These are phyloP conservation scores for Nomada hirtipes DNA, from an alignment of 2,888 invertebrate species.

Conservation along the genomic window DNA sequence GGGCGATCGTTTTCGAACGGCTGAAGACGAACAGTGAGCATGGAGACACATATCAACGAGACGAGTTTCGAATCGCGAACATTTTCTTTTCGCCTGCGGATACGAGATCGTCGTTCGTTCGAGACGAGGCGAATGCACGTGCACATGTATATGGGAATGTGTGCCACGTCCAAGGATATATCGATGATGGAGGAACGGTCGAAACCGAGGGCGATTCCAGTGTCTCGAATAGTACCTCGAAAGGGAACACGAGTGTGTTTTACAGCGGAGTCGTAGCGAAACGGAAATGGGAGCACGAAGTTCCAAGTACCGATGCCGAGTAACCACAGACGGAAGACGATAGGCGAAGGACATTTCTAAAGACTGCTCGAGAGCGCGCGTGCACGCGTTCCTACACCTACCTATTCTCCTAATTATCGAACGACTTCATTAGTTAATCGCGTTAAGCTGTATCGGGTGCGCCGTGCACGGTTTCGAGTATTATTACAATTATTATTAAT, in stretches of 20 bases:
- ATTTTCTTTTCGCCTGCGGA: not conserved
- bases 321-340: constrained; percentile 8
- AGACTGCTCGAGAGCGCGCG: constrained; percentile 82
- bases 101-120: not conserved
- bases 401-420: constrained; percentile 74
- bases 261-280: no score
- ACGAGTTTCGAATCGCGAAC: not conserved
- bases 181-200: constrained; percentile 9
- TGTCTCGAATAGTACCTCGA: not conserved
- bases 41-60: constrained; percentile 42
- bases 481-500: constrained; percentile 70
- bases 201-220: not conserved
- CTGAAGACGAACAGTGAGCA: not conserved
- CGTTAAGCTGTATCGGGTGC: constrained; percentile 61
- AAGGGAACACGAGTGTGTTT: no score
- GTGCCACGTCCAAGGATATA: constrained; percentile 10
- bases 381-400: constrained; percentile 80
- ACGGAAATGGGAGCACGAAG: not conserved
- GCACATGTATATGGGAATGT: not conserved
- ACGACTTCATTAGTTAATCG: constrained; percentile 76
- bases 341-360: constrained; percentile 77
- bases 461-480: constrained; percentile 68
- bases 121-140: not conserved
- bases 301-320: not conserved
- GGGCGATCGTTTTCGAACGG: constrained; percentile 2